phyloP scores from a whole-genome alignment of 2,888 invertebrate genomes.

The Apotomis betuletana region DNA sequence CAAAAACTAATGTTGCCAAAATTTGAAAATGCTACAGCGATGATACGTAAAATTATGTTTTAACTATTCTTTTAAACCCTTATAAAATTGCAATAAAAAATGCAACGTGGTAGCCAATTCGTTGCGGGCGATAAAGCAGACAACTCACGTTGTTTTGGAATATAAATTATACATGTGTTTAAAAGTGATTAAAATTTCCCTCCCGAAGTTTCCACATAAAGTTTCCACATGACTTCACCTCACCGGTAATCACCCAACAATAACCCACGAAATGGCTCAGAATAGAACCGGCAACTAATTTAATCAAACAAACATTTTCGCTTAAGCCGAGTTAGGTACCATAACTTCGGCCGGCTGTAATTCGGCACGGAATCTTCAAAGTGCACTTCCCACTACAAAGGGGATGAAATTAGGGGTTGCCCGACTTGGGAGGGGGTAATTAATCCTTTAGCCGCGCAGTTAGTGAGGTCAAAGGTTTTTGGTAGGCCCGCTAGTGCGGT shows the following conservation, averaged over 20 bases:
- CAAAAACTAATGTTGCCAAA: too few relatives aligned
- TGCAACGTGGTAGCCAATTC: too few relatives aligned
- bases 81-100: too few relatives aligned
- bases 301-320: conserved; percentile 39
- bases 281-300: conserved; percentile 26
- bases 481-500: conserved; percentile 22
- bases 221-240: conserved; percentile 2
- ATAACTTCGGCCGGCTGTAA: conserved; percentile 32
- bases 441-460: conserved; percentile 37
- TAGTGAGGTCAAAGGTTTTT: conserved; percentile 36
- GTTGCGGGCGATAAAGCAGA: too few relatives aligned
- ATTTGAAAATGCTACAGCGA: too few relatives aligned
- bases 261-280: conserved; percentile 1
- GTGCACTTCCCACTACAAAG: conserved; percentile 40
- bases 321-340: conserved; percentile 30
- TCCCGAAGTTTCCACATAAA: conserved; percentile 4
- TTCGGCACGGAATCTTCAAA: conserved; percentile 39
- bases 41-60: too few relatives aligned
- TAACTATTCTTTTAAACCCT: too few relatives aligned
- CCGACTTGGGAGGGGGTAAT: conserved; percentile 27
- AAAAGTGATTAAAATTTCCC: not conserved
- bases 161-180: not conserved
- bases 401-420: conserved; percentile 38
- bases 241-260: conserved; percentile 22
- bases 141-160: too few relatives aligned